Conservation (phyloP, 2,113 vertebrate genomes). For the Platycercus adscitus region DNA sequence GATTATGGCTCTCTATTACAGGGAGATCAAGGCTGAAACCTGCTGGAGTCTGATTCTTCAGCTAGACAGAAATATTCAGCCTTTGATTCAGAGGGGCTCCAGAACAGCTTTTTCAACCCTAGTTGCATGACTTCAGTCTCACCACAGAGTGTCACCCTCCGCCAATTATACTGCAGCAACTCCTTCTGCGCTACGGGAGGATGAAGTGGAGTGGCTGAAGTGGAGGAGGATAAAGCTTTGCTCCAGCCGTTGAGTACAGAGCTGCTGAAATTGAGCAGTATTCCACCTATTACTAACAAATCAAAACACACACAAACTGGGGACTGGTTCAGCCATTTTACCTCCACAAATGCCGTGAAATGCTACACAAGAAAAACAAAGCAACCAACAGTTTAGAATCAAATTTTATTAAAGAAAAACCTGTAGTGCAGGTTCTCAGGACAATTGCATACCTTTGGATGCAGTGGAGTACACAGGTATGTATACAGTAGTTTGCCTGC, state of each 20-base stretch:
- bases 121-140: background rate
- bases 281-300: background rate
- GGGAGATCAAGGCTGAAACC: background rate
- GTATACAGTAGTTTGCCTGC: constrained; percentile 72
- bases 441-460: constrained; percentile 76
- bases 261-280: background rate
- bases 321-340: background rate
- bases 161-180: background rate
- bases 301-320: background rate
- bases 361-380: background rate
- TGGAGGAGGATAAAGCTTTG: background rate
- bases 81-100: fast-evolving
- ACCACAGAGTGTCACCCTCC: constrained; percentile 49
- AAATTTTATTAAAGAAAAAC: constrained; percentile 72
- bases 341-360: background rate
- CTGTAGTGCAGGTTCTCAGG: constrained; percentile 70
- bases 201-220: background rate
- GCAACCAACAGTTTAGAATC: constrained; percentile 20
- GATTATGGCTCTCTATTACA: background rate
- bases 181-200: background rate
- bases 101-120: background rate
- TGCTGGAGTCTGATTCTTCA: background rate
- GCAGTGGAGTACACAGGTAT: constrained; percentile 69
- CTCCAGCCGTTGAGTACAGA: background rate
- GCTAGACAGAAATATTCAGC: background rate